Evolutionary conservation across 2,797 vertebrate species (phyloP).

Genomic region (Leptodactylus fallax): DNA sequence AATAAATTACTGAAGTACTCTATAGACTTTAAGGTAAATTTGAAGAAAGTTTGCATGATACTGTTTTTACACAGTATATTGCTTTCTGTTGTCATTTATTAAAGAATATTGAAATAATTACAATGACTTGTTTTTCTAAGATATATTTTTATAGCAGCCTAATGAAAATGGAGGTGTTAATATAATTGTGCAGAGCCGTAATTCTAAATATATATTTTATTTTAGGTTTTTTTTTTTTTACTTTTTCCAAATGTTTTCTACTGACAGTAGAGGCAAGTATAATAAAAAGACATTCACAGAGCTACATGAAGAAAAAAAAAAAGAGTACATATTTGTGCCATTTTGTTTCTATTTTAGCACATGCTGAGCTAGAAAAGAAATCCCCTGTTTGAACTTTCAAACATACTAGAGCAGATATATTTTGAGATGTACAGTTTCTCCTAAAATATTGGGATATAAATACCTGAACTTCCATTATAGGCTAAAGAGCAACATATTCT

Average conservation of each 20-base stretch:
- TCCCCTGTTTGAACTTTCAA: background rate
- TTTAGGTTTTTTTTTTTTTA: background rate
- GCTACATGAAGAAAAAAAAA: background rate
- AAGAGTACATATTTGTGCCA: background rate
- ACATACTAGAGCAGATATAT: background rate
- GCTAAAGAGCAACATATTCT: too few relatives aligned
- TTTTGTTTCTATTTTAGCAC: background rate
- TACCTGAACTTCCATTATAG: background rate
- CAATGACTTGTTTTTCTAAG: too few relatives aligned
- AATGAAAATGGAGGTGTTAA: background rate
- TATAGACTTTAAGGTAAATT: too few relatives aligned
- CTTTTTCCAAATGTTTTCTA: background rate
- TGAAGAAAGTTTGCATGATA: too few relatives aligned
- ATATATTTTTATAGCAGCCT: background rate
- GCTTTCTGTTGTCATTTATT: too few relatives aligned
- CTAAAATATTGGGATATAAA: background rate
- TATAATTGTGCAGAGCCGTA: background rate
- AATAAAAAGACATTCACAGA: background rate
- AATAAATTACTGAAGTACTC: too few relatives aligned
- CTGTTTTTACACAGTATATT: too few relatives aligned
- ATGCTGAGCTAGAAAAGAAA: conserved; percentile 1
- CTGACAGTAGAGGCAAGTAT: background rate
- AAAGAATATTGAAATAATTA: too few relatives aligned
- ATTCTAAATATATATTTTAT: background rate
- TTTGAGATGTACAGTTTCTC: background rate